A percentile compares a stretch with the other conserved stretches of the same genome.
phyloP scores from a whole-genome alignment of 2,113 vertebrate species.

The Notiomystis cincta region DNA sequence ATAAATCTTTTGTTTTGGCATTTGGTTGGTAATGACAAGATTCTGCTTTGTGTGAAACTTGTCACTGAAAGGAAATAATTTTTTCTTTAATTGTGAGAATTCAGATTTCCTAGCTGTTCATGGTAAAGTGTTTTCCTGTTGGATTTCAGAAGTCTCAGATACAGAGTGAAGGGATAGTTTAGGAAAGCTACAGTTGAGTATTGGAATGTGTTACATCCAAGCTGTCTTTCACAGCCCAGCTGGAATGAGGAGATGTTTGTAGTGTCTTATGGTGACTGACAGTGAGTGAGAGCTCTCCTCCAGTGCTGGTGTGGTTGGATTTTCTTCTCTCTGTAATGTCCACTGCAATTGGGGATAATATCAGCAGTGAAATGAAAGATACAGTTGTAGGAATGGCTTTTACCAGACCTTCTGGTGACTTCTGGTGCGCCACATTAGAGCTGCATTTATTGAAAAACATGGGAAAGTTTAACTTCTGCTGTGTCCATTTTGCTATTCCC shows the following conservation, averaged over 20 bases:
- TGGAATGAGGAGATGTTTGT: background rate
- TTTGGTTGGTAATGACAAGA: background rate
- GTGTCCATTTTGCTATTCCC: background rate
- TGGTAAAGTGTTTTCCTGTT: background rate
- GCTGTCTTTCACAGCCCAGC: background rate
- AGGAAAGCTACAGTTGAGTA: background rate
- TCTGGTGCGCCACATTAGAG: background rate
- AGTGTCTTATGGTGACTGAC: background rate
- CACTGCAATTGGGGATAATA: background rate
- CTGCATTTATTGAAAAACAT: background rate
- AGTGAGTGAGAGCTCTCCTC: background rate
- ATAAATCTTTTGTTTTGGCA: background rate
- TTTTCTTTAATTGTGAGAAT: background rate
- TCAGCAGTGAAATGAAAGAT: background rate
- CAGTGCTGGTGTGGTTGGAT: background rate
- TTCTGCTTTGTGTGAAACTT: background rate
- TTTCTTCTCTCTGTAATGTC: background rate
- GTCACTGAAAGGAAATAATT: background rate
- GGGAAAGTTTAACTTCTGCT: background rate
- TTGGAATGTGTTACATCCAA: background rate
- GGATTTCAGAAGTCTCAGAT: background rate
- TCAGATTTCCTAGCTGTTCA: background rate
- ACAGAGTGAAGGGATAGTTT: background rate
- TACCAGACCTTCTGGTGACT: background rate
- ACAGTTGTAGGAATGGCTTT: background rate